Evolutionary conservation across 2,888 invertebrate genomes (phyloP).

Genomic region (Tetranychus piercei): DNA sequence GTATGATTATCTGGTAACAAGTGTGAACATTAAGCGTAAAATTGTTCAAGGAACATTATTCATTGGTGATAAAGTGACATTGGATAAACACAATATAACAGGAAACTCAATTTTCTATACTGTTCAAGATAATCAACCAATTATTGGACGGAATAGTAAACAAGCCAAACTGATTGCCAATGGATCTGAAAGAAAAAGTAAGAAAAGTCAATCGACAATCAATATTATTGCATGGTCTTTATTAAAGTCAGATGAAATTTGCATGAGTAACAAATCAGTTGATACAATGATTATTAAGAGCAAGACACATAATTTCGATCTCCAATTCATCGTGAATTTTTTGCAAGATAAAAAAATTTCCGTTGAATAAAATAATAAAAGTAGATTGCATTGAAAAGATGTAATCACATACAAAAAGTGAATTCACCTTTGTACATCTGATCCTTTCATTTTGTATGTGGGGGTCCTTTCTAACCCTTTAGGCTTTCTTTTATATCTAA

Average conservation of each 20-base stretch:
- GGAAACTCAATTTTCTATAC: not conserved
- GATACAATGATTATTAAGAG: too few relatives aligned
- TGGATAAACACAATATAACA: not conserved
- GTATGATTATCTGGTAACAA: slow-evolving; percentile 38
- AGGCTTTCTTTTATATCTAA: not conserved
- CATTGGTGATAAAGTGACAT: slow-evolving; percentile 28
- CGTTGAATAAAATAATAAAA: not conserved
- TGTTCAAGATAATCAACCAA: not conserved
- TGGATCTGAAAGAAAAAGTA: not conserved
- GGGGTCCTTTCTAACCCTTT: not conserved
- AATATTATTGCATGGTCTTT: too few relatives aligned
- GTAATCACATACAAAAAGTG: not conserved
- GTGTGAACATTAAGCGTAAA: slow-evolving; percentile 31
- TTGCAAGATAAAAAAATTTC: not conserved
- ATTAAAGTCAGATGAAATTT: too few relatives aligned
- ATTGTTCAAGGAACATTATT: slow-evolving; percentile 31
- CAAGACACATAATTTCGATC: too few relatives aligned
- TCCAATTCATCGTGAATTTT: not conserved
- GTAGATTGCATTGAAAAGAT: not conserved
- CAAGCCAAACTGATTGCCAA: not conserved
- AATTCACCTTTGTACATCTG: not conserved
- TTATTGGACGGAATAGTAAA: not conserved
- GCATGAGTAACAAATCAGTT: too few relatives aligned
- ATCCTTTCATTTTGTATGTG: not conserved
- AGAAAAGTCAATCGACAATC: not conserved